Conservation (phyloP, 1,140 invertebrate species). For the Himalopsyche phryganea region DNA sequence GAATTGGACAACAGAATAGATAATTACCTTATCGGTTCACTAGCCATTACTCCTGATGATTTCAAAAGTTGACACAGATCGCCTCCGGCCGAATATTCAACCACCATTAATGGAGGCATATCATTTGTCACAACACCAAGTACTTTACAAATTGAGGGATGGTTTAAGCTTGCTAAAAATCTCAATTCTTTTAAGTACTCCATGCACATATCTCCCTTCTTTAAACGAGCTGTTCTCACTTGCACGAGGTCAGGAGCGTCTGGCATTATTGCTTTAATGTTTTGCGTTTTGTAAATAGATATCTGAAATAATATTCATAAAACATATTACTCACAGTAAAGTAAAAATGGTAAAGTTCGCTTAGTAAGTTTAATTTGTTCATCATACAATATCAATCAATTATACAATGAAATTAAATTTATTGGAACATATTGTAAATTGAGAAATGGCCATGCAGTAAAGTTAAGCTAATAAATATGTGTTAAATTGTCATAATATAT, state of each 20-base stretch:
- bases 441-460: too few species aligned
- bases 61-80: conserved; percentile 65
- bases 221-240: conserved; percentile 44
- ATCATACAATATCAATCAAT: too few species aligned
- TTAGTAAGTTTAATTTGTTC: not conserved
- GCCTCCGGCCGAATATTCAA: conserved; percentile 78
- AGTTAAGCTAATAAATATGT: too few species aligned
- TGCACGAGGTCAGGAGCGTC: conserved; percentile 50
- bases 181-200: conserved; percentile 63
- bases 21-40: not conserved
- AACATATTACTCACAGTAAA: not conserved
- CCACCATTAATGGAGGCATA: conserved; percentile 66
- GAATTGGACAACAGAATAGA: too few species aligned
- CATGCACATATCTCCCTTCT: conserved; percentile 39
- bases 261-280: conserved; percentile 48
- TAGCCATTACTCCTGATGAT: not conserved
- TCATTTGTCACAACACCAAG: conserved; percentile 64
- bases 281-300: conserved; percentile 55
- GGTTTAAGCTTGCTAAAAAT: conserved; percentile 68
- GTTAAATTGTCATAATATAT: too few species aligned
- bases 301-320: conserved; percentile 43
- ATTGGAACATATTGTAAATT: too few species aligned
- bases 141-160: conserved; percentile 71
- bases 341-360: not conserved
- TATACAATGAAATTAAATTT: too few species aligned